These are phyloP conservation scores for Lemur catta DNA, from an alignment of 2,797 vertebrate genomes.

Conservation along the genomic window DNA sequence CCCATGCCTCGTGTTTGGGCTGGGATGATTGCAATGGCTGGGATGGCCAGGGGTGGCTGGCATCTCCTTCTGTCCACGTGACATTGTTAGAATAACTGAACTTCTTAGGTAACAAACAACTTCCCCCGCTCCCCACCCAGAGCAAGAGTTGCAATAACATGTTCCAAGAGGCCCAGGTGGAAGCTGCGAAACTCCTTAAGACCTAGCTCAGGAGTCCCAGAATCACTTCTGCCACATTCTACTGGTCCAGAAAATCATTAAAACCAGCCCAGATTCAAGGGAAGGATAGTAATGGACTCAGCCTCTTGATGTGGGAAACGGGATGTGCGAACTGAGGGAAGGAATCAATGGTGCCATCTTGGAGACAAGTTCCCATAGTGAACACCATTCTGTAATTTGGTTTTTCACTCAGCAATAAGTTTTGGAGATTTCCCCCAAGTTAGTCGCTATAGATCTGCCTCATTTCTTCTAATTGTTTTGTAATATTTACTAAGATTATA, in stretches of 20 bases:
- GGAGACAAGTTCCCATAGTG: not conserved
- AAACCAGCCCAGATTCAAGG: not conserved
- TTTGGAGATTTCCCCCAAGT: conserved; percentile 11
- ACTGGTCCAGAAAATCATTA: not conserved
- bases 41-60: not conserved
- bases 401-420: not conserved
- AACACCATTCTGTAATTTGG: not conserved
- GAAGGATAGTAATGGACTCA: not conserved
- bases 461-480: not conserved
- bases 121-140: not conserved
- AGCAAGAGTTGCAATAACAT: not conserved
- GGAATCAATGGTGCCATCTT: not conserved
- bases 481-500: not conserved
- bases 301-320: not conserved
- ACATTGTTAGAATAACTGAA: not conserved
- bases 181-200: not conserved
- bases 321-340: not conserved
- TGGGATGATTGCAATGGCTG: not conserved
- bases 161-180: not conserved
- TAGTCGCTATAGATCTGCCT: not conserved
- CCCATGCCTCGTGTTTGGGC: not conserved
- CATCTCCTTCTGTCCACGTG: not conserved
- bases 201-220: not conserved
- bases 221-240: not conserved
- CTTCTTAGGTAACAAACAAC: not conserved